phyloP scores from a whole-genome alignment of 2,797 vertebrate species.

The Sciaenops ocellatus region DNA sequence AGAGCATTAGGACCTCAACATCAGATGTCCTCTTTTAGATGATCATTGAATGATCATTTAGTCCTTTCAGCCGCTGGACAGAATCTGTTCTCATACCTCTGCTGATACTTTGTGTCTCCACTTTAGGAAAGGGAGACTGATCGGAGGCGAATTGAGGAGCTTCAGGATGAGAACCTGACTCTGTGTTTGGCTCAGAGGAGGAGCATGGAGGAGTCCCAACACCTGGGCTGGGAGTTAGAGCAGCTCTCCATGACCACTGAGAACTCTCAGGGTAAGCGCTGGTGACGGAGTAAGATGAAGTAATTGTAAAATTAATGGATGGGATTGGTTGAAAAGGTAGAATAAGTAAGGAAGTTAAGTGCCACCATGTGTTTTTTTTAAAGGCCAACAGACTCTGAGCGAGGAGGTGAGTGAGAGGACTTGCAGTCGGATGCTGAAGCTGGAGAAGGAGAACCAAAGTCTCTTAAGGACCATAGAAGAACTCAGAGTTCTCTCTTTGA shows the following conservation, averaged over 20 bases:
- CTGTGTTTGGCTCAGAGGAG: constrained; percentile 95
- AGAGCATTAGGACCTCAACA: neutral
- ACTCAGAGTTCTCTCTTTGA: constrained; percentile 83
- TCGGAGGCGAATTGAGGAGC: constrained; percentile 91
- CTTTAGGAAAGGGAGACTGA: constrained; percentile 90
- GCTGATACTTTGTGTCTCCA: constrained; percentile 11
- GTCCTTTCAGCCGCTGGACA: neutral
- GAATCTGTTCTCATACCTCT: neutral
- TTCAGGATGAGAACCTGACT: constrained; percentile 95
- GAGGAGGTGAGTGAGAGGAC: constrained; percentile 93
- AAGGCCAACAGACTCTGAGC: constrained; percentile 91
- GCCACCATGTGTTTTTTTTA: constrained; percentile 37
- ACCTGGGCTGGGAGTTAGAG: constrained; percentile 96
- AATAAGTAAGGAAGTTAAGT: neutral
- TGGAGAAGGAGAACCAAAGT: constrained; percentile 95
- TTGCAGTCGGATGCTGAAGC: constrained; percentile 90
- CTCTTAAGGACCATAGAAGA: constrained; percentile 91
- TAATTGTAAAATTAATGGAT: neutral
- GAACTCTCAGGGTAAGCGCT: constrained; percentile 87
- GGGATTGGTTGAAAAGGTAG: neutral
- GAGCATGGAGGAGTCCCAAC: constrained; percentile 96
- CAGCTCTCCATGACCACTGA: constrained; percentile 92
- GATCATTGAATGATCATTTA: neutral
- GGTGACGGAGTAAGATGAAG: neutral
- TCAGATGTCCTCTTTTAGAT: neutral